Conservation (phyloP, 2,113 vertebrate species). For the Pygoscelis antarcticus region DNA sequence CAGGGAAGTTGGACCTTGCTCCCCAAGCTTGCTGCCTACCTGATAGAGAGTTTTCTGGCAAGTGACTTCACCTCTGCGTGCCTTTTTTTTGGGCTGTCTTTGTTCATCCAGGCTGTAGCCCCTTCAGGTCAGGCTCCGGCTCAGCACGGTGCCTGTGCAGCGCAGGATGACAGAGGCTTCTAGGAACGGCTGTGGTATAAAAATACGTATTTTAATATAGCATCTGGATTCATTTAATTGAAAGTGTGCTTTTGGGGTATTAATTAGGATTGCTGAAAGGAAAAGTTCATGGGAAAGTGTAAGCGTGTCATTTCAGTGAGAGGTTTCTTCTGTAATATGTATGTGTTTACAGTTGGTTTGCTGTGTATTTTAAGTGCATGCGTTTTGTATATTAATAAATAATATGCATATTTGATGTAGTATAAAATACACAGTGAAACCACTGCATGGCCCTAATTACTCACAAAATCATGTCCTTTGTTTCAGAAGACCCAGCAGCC, state of each 20-base stretch:
- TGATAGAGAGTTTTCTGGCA: rapidly evolving
- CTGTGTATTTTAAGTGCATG: neutral
- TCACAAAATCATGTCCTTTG: neutral
- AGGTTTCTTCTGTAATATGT: neutral
- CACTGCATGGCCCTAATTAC: neutral
- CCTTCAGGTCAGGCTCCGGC: neutral
- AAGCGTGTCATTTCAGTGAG: neutral
- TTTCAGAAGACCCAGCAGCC: neutral
- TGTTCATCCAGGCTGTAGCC: neutral
- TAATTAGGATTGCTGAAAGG: neutral
- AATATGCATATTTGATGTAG: neutral
- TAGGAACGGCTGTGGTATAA: neutral
- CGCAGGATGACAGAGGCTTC: neutral
- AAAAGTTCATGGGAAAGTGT: neutral
- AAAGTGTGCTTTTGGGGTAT: neutral
- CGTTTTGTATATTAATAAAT: neutral
- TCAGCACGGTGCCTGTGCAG: neutral
- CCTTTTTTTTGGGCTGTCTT: neutral
- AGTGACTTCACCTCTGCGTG: neutral
- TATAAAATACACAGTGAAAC: neutral
- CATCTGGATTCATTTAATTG: neutral
- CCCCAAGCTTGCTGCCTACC: neutral
- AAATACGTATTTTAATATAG: neutral
- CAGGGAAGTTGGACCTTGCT: neutral
- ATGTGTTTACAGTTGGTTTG: neutral